Conservation (phyloP, 2,888 invertebrate species). For the Eulithis prunata region DNA sequence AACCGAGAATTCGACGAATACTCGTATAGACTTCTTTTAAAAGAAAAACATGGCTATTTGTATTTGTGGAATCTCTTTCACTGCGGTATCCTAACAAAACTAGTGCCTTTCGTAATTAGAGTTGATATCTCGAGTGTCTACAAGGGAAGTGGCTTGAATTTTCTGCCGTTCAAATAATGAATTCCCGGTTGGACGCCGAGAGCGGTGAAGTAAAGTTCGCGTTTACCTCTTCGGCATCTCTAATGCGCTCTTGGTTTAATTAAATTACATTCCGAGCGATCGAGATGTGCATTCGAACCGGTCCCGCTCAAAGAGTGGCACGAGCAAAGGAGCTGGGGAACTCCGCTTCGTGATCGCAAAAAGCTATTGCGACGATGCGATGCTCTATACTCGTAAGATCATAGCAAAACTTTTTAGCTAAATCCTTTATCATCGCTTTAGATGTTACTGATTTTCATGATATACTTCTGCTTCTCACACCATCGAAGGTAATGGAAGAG, state of each 20-base stretch:
- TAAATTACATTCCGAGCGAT: constrained; percentile 68
- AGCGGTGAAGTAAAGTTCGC: constrained; percentile 53
- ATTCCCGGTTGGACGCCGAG: constrained; percentile 46
- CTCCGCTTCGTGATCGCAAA: constrained; percentile 29
- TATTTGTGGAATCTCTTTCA: constrained; percentile 14
- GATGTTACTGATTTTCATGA: neutral
- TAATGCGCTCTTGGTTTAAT: constrained; percentile 71
- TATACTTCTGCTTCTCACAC: constrained; percentile 12
- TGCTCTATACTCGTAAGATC: constrained; percentile 25
- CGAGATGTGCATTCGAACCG: constrained; percentile 54
- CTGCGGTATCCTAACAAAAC: constrained; percentile 21
- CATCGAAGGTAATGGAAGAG: constrained; percentile 25
- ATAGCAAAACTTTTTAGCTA: constrained; percentile 16
- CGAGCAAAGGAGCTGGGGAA: constrained; percentile 25
- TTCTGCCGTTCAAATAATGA: constrained; percentile 51
- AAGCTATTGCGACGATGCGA: constrained; percentile 34
- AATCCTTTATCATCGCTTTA: constrained; percentile 7
- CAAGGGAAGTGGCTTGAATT: constrained; percentile 44
- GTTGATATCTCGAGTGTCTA: constrained; percentile 35
- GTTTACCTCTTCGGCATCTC: constrained; percentile 62
- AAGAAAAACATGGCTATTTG: constrained; percentile 3
- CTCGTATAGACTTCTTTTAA: neutral
- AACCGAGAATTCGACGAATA: neutral
- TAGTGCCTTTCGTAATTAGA: constrained; percentile 26
- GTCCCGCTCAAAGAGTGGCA: constrained; percentile 51